Conservation (phyloP, 2,113 vertebrate species). For the Cyprinodon tularosa region DNA sequence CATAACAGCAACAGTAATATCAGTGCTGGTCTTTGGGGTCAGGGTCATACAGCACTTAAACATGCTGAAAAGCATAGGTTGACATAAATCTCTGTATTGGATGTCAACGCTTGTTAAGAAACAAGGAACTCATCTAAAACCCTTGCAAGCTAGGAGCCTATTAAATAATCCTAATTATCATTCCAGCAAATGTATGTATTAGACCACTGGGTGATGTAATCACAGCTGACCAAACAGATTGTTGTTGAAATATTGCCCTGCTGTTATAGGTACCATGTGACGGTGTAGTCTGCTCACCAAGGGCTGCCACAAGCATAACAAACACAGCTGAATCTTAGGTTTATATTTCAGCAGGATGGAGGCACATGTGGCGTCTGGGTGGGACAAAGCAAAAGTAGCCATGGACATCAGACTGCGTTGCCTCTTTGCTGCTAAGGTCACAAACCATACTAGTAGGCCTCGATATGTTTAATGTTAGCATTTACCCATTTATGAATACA, state of each 20-base stretch:
- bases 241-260: slow-evolving; percentile 70
- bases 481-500: slow-evolving; percentile 39
- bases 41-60: slow-evolving; percentile 52
- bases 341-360: slow-evolving; percentile 79
- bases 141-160: slow-evolving; percentile 31
- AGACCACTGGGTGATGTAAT: slow-evolving; percentile 72
- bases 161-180: slow-evolving; percentile 71
- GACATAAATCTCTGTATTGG: slow-evolving; percentile 45
- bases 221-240: slow-evolving; percentile 77
- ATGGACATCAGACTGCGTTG: slow-evolving; percentile 54
- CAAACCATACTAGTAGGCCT: slow-evolving; percentile 60
- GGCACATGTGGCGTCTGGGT: slow-evolving; percentile 70
- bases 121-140: slow-evolving; percentile 24
- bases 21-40: slow-evolving; percentile 48
- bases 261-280: slow-evolving; percentile 70
- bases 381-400: slow-evolving; percentile 68
- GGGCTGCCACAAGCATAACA: slow-evolving; percentile 72
- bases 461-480: slow-evolving; percentile 66
- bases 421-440: slow-evolving; percentile 61
- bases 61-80: slow-evolving; percentile 58
- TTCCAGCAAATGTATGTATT: slow-evolving; percentile 58
- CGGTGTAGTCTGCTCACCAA: slow-evolving; percentile 61
- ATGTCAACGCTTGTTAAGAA: slow-evolving; percentile 45
- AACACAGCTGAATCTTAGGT: slow-evolving; percentile 77
- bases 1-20: slow-evolving; percentile 52